Evolutionary conservation across 2,888 invertebrate species (phyloP), one percentile per base, ranked within the genome.

Genomic region (Drosophila cracens): DNA sequence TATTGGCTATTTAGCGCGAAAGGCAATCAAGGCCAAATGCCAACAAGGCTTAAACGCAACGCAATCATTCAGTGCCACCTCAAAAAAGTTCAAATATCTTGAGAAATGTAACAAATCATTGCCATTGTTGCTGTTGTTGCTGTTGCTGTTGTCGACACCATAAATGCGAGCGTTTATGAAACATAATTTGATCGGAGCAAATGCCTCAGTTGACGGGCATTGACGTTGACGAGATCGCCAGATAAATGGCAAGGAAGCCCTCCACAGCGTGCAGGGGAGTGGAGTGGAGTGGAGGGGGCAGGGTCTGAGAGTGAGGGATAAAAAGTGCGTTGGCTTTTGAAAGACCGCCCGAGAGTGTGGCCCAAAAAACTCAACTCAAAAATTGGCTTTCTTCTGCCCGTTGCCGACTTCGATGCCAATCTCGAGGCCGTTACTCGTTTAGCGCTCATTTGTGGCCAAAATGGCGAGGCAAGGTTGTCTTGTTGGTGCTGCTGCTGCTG

Each of bases 151-250:
- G 57, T 40, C 69, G 82, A 75, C 77, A 87, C 90, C 87, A 89
- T 85, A 91, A 90, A 91, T 90, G 87, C 83, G 84, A 92, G 83
- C 91, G 90, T 91, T 91, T 91, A 91, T 91, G 91, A 91, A 91
- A 91, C 92, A 91, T 92, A 91, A 90, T 92, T 91, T 91, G 87
- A 87, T 80, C 91, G 72, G 70, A 62, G 57, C 83, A 88, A 90
- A 90, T 90, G 87, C 90, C 81, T 72, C 48, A 63, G 46, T 53
- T 79, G 89, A 82, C 87, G 73, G 67, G 65, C 72, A 68, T 70
- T 72, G 79, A 75, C 83, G 62, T 81, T 76, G 87, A 82, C 86
- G 78, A 61, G 54, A 56, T 34, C 53, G 21, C 54, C 56, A 67
- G 70, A 71, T 84, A 72, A 65, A 53, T 67, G 66, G 63, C 46